These are phyloP conservation scores for Schlechtendalia chinensis DNA, from an alignment of 1,140 invertebrate species.

Conservation along the genomic window DNA sequence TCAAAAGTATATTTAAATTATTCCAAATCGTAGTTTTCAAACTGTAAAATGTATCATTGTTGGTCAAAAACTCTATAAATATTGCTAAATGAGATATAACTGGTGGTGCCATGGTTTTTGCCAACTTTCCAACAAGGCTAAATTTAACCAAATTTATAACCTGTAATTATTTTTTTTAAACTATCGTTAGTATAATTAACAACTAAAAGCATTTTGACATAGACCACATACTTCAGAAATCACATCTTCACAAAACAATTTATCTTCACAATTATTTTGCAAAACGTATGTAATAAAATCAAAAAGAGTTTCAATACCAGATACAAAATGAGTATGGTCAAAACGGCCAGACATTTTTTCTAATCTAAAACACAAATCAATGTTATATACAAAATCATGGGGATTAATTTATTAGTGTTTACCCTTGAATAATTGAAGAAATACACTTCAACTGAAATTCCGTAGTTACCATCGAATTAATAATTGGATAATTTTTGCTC, in stretches of 20 bases:
- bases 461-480: slow-evolving; percentile 58
- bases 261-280: slow-evolving; percentile 48
- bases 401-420: slow-evolving; percentile 52
- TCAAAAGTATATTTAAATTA: slow-evolving; percentile 31
- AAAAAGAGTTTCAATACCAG: slow-evolving; percentile 50
- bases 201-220: neutral
- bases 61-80: slow-evolving; percentile 26
- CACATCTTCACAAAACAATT: slow-evolving; percentile 8
- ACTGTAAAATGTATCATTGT: slow-evolving; percentile 1
- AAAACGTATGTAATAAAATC: slow-evolving; percentile 45
- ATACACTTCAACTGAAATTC: slow-evolving; percentile 69
- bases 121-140: slow-evolving; percentile 36
- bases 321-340: slow-evolving; percentile 46
- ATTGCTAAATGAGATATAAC: slow-evolving; percentile 40
- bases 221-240: slow-evolving; percentile 3
- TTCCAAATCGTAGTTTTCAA: slow-evolving; percentile 18
- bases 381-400: neutral
- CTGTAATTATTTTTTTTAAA: neutral
- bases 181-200: neutral
- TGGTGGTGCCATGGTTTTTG: slow-evolving; percentile 36
- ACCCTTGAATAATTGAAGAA: slow-evolving; percentile 66
- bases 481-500: slow-evolving; percentile 66
- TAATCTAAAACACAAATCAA: slow-evolving; percentile 20
- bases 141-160: slow-evolving; percentile 35
- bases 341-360: slow-evolving; percentile 42